Evolutionary conservation across 2,888 invertebrate species (phyloP).

Genomic region (Panzeria rudis): DNA sequence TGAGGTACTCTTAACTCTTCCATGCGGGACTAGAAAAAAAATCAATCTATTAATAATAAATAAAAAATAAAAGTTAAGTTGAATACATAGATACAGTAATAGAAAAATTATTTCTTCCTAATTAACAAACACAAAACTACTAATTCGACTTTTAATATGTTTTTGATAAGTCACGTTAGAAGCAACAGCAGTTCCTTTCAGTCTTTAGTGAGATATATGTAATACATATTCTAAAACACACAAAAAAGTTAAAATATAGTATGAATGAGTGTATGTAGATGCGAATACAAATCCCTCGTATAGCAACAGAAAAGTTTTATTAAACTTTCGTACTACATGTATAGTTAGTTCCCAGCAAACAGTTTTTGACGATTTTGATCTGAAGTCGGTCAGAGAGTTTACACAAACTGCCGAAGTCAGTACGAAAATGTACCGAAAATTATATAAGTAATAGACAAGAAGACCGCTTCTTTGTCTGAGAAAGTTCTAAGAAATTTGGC

Average conservation of each 20-base stretch:
- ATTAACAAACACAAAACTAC: slow-evolving; percentile 66
- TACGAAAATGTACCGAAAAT: too few relatives aligned
- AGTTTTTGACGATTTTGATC: too few relatives aligned
- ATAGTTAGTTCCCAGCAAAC: too few relatives aligned
- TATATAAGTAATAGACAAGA: too few relatives aligned
- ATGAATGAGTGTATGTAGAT: background rate
- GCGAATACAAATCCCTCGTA: slow-evolving; percentile 25
- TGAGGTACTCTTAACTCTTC: too few relatives aligned
- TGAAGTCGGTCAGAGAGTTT: too few relatives aligned
- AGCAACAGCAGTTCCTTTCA: slow-evolving; percentile 64
- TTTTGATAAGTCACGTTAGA: slow-evolving; percentile 74
- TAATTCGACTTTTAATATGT: slow-evolving; percentile 73
- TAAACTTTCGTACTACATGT: slow-evolving; percentile 10
- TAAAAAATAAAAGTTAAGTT: too few relatives aligned
- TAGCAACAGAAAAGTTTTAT: slow-evolving; percentile 34
- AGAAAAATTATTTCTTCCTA: slow-evolving; percentile 64
- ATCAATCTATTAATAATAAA: too few relatives aligned
- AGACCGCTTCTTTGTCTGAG: too few relatives aligned
- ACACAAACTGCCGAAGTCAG: too few relatives aligned
- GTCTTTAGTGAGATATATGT: slow-evolving; percentile 24
- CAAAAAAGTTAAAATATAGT: background rate
- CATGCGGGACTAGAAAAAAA: too few relatives aligned
- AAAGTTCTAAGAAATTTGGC: too few relatives aligned
- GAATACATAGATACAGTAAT: background rate
- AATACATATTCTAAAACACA: slow-evolving; percentile 3